Evolutionary conservation across 2,113 vertebrate species (phyloP).

Genomic region (Syngnathus typhle): DNA sequence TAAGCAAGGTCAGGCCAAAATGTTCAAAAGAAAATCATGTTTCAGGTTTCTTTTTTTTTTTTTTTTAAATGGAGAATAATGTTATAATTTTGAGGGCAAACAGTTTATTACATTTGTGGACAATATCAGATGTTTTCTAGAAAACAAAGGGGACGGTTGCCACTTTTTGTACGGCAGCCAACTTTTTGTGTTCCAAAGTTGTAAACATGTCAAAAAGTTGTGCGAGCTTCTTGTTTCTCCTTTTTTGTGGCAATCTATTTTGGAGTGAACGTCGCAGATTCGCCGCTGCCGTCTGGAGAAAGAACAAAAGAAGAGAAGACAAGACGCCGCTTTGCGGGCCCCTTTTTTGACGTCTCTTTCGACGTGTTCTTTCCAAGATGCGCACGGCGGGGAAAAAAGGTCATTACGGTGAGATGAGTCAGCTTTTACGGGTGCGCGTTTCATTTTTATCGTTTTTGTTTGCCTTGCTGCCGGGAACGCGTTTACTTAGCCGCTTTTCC

Average conservation of each 20-base stretch:
- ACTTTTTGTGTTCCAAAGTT: background rate
- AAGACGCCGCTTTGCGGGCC: background rate
- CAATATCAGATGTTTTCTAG: too few relatives aligned
- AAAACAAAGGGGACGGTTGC: background rate
- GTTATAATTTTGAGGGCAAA: too few relatives aligned
- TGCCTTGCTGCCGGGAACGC: background rate
- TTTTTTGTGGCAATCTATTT: background rate
- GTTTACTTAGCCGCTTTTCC: background rate
- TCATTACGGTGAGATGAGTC: background rate
- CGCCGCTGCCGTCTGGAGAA: background rate
- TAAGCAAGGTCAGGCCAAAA: too few relatives aligned
- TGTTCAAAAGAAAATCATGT: too few relatives aligned
- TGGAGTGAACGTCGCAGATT: background rate
- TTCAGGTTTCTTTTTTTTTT: too few relatives aligned
- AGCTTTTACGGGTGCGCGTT: background rate
- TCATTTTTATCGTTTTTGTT: conserved; percentile 1
- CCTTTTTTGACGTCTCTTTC: background rate
- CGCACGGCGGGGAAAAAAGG: background rate
- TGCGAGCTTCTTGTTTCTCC: background rate
- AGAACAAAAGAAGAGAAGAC: background rate
- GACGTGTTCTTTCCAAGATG: background rate
- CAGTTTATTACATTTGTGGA: too few relatives aligned
- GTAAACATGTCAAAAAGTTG: conserved; percentile 1
- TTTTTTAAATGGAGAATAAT: too few relatives aligned
- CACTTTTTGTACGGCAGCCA: background rate